Conservation (phyloP, 2,888 invertebrate genomes). For the Shargacucullia verbasci region DNA sequence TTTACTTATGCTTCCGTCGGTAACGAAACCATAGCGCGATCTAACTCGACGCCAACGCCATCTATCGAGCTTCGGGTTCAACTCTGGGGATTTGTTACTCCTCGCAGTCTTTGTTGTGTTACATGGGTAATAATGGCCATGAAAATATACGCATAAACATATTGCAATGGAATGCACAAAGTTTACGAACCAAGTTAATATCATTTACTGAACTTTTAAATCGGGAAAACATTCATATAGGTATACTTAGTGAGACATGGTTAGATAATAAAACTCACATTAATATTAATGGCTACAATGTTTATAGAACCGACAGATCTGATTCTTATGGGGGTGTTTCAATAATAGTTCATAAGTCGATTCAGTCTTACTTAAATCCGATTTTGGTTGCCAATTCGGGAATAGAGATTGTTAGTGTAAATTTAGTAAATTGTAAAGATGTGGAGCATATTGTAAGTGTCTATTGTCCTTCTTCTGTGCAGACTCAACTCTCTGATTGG, state of each 20-base stretch:
- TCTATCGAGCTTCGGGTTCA: no score
- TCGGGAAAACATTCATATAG: slow-evolving; percentile 6
- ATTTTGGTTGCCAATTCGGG: neutral
- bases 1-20: no score
- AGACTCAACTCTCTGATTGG: neutral
- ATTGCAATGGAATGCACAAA: slow-evolving; percentile 8
- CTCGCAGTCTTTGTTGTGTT: no score
- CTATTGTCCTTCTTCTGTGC: slow-evolving; percentile 2
- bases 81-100: no score
- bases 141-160: neutral
- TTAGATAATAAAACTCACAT: slow-evolving; percentile 5
- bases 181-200: slow-evolving; percentile 3
- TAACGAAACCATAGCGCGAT: no score
- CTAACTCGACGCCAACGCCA: no score
- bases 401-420: slow-evolving; percentile 9
- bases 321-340: slow-evolving; percentile 4
- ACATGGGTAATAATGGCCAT: neutral
- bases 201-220: slow-evolving; percentile 2
- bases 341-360: slow-evolving; percentile 4
- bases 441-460: slow-evolving; percentile 10
- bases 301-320: slow-evolving; percentile 6
- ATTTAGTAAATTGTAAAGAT: slow-evolving; percentile 12
- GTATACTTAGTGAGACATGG: slow-evolving; percentile 8
- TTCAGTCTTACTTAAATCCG: slow-evolving; percentile 6
- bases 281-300: slow-evolving; percentile 11